Base-by-base conservation (phyloP, 2,113 vertebrate genomes). In the Coreoperca whiteheadi region DNA sequence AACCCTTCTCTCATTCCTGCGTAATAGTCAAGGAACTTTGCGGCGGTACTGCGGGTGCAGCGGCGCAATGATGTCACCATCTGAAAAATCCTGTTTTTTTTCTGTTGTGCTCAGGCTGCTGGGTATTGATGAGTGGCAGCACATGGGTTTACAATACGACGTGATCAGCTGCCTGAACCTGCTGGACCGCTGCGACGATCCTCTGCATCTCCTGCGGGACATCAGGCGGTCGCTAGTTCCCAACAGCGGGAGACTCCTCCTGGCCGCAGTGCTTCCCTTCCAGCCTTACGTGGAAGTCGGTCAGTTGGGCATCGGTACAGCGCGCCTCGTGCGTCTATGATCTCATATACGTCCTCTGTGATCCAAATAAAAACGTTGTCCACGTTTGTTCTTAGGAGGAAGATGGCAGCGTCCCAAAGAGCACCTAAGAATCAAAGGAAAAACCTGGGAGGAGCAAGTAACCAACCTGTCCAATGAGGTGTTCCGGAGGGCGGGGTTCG, bases 101-200 rank as follows among this genome's bases (percentile, higher is more conserved):
- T 8, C 6, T 72, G 28, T 70, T 76, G 61, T 63, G 59, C 2
- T 54, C 85, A 99, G 98, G 79, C 92, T 99, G 85, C 95, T 99
- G 71, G 97, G 94, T 56, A 94, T 99, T 74, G 97, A 99, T 59
- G 98, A 98, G 81, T 99, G 98, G 98, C 97, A 97, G 82, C 94
- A 96, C 30, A 96, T 95, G 1, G 97, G 96, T 20, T 97, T 98
- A 91, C 96, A 97, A 80, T 99, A 98, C 60, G 97, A 99, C 46
- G 93, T 99, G 80, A 97, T 99, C 95, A 99, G 98, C 96, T 99
- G 98, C 91, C 95, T 99, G 92, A 99, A 99, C 91, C 94, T 99
- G 91, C 93, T 99, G 87, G 98, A 99, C 90, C 98, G 98, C 74
- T 99, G 97, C 80, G 97, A 99, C 37, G 95, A 97, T 57, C 98